Base-by-base conservation (phyloP, 2,888 invertebrate species). In the Anagyrus pseudococci region DNA sequence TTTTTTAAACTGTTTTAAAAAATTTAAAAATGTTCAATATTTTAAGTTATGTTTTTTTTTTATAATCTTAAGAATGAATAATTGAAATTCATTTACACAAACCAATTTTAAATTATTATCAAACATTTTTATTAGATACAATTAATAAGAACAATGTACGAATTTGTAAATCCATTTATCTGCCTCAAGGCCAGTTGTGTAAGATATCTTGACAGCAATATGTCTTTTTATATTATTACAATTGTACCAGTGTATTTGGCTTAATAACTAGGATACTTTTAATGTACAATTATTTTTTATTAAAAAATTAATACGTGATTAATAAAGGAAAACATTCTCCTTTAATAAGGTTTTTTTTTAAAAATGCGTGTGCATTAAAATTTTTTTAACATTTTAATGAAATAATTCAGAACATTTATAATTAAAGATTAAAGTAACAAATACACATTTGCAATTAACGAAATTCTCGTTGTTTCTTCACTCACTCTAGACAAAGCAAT, bases 211-310 rank as follows among this genome's bases (percentile, higher is more conserved):
- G 61, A n/a, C n/a, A 23, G 44, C 19, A 15, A 25, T 50, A 29
- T 49, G 23, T 23, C 43, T 65, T 58, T 55, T 26, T 46, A 49
- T 26, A 50, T 58, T 56, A 62, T 57, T 62, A 57, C 41, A 66
- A n/a, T n/a, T n/a, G n/a, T n/a, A n/a, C n/a, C n/a, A n/a, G n/a
- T n/a, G n/a, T n/a, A n/a, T 58, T 66, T 59, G 52, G 47, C 62
- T 62, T 62, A 66, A 13, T 8, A 59, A 19, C 53, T 62, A 62
- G 4, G 13, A 37, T 66, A 48, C 44, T 57, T 53, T 66, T 66
- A 66, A 53, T 62, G 37, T 66, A 66, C 66, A 66, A 59, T 62
- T 57, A 65, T 49, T 33, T 62, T 59, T 59, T 52, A 55, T 62
- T 41, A 59, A 62, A 62, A 58, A 54, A 58, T 29, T 20, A 59